Conservation (phyloP, 2,797 vertebrate genomes). For the Miichthys miiuy region DNA sequence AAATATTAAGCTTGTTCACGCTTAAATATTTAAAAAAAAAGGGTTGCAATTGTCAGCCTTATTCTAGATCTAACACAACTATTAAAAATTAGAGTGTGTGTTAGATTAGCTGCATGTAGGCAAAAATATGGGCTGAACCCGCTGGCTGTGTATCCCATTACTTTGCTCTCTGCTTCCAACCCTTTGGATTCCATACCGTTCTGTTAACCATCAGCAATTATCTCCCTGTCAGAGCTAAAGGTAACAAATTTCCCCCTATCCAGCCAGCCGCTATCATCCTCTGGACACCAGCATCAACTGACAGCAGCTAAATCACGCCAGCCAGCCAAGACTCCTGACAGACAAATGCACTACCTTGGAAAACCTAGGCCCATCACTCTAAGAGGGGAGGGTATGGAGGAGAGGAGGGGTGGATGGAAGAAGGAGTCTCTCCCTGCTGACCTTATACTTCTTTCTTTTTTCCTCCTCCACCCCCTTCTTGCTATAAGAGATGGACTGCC, state of each 20-base stretch:
- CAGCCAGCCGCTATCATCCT: conserved; percentile 98
- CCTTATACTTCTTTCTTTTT: conserved; percentile 84
- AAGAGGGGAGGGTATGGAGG: conserved; percentile 72
- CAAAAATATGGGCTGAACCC: conserved; percentile 75
- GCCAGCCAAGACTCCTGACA: conserved; percentile 98
- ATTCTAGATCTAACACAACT: conserved; percentile 12
- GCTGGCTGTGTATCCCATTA: conserved; percentile 83
- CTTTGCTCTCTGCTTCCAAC: conserved; percentile 86
- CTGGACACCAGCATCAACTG: conserved; percentile 98
- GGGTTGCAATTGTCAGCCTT: neutral
- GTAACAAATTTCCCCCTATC: conserved; percentile 99
- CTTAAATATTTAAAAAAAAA: neutral
- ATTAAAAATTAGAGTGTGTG: conserved; percentile 38
- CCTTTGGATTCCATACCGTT: conserved; percentile 96
- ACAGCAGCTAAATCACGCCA: conserved; percentile 98
- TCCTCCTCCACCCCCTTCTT: conserved; percentile 24
- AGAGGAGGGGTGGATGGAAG: conserved; percentile 70
- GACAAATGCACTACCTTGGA: conserved; percentile 98
- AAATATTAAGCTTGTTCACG: conserved; percentile 1
- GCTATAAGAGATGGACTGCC: conserved; percentile 92
- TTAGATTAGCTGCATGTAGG: conserved; percentile 62
- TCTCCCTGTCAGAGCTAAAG: conserved; percentile 99
- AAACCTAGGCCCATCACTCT: conserved; percentile 97
- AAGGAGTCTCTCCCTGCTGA: conserved; percentile 90
- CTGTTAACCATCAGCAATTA: conserved; percentile 99